These are phyloP conservation scores for Rhabdomys dilectus DNA, from an alignment of 2,113 vertebrate genomes.

Conservation along the genomic window DNA sequence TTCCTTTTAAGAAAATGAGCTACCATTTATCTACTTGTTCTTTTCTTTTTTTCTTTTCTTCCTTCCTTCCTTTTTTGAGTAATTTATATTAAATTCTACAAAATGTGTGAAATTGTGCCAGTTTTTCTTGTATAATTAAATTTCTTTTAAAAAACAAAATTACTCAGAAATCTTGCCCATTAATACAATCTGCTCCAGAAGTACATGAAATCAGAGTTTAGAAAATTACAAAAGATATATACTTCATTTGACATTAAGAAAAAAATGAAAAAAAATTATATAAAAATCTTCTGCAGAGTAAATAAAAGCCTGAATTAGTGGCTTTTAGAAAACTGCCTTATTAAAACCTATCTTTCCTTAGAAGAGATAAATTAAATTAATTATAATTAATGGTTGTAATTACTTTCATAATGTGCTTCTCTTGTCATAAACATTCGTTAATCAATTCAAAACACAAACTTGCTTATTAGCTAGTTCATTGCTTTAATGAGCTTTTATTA, in stretches of 20 bases:
- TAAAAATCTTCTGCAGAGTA: slow-evolving; percentile 66
- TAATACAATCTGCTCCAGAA: slow-evolving; percentile 68
- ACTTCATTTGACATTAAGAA: slow-evolving; percentile 68
- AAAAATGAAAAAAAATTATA: slow-evolving; percentile 73
- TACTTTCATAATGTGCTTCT: slow-evolving; percentile 65
- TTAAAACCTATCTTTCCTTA: slow-evolving; percentile 73
- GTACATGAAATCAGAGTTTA: slow-evolving; percentile 69
- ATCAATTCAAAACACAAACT: slow-evolving; percentile 75
- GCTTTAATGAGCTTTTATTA: slow-evolving; percentile 62
- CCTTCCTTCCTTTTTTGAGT: not conserved
- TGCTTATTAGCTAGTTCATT: slow-evolving; percentile 65
- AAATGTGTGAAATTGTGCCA: slow-evolving; percentile 43
- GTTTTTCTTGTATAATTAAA: slow-evolving; percentile 49
- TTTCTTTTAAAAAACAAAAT: slow-evolving; percentile 68
- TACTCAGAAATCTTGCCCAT: slow-evolving; percentile 58
- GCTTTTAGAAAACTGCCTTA: slow-evolving; percentile 71
- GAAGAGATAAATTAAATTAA: slow-evolving; percentile 74
- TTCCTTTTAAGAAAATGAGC: slow-evolving; percentile 12
- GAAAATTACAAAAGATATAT: slow-evolving; percentile 70
- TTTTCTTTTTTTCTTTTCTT: not conserved
- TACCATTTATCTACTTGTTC: not conserved
- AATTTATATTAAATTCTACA: slow-evolving; percentile 37
- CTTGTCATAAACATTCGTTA: slow-evolving; percentile 77
- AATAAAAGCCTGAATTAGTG: slow-evolving; percentile 78
- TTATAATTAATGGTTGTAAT: slow-evolving; percentile 78